Evolutionary conservation across 2,797 vertebrate genomes (phyloP).

Genomic region (Smutsia gigantea): DNA sequence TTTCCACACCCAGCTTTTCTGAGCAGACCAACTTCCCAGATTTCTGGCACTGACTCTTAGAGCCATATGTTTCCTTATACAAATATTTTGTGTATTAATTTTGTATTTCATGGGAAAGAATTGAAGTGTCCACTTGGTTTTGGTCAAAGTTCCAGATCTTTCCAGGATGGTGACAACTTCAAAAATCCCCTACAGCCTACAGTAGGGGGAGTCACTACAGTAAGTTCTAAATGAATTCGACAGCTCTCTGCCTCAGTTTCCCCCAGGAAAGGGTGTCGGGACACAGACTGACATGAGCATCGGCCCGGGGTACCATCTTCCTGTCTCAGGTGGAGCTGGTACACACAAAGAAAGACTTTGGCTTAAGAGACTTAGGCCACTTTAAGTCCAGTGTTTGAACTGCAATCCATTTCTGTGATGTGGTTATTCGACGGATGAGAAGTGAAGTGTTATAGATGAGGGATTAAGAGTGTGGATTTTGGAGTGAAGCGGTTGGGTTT

Average conservation of each 20-base stretch:
- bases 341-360: background rate
- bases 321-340: background rate
- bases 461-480: background rate
- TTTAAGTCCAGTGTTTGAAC: background rate
- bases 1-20: background rate
- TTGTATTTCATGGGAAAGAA: background rate
- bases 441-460: background rate
- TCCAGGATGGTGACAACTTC: background rate
- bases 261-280: background rate
- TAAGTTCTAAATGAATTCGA: background rate
- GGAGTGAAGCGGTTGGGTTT: background rate
- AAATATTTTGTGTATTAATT: background rate
- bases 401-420: background rate
- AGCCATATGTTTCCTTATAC: background rate
- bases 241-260: background rate
- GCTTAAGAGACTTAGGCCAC: background rate
- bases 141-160: background rate
- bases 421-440: background rate
- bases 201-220: background rate
- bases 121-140: background rate
- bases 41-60: background rate
- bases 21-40: background rate
- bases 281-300: background rate
- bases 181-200: background rate
- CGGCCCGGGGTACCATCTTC: background rate